Conservation (phyloP, 2,797 vertebrate genomes). For the Taenioides sp. region DNA sequence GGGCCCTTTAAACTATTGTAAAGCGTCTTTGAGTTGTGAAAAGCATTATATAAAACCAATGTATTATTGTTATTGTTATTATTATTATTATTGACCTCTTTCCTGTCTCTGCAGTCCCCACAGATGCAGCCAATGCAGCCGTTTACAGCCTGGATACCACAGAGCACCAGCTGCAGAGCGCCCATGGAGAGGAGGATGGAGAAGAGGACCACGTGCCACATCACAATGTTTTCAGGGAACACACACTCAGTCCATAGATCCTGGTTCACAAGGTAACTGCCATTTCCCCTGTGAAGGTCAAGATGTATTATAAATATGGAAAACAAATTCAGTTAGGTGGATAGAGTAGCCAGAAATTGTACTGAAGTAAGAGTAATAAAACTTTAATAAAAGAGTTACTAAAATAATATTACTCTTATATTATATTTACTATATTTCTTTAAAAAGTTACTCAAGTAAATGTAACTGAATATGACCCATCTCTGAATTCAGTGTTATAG, state of each 20-base stretch:
- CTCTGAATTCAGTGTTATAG: no score
- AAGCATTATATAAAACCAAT: no score
- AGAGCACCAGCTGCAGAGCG: slow-evolving; percentile 80
- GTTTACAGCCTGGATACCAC: slow-evolving; percentile 85
- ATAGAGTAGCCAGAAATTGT: no score
- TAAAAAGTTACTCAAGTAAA: no score
- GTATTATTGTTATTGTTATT: background rate
- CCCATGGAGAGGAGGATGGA: slow-evolving; percentile 78
- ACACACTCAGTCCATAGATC: slow-evolving; percentile 64
- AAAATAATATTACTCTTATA: no score
- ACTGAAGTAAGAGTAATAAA: no score
- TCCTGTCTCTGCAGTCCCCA: slow-evolving; percentile 82
- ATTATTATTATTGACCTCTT: slow-evolving; percentile 62
- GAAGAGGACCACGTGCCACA: slow-evolving; percentile 88
- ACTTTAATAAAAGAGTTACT: no score
- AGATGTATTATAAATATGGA: background rate
- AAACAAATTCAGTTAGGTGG: background rate
- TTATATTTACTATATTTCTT: no score
- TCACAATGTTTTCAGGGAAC: slow-evolving; percentile 75
- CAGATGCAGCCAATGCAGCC: slow-evolving; percentile 86
- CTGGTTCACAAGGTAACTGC: slow-evolving; percentile 72
- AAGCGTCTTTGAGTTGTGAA: no score
- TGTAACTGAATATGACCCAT: no score
- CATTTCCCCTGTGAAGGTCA: slow-evolving; percentile 38
- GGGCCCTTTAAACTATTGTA: no score